Percentiles rank a stretch among this genome's conserved stretches.
These are phyloP conservation scores for Hylaeus anthracinus DNA, from an alignment of 1,140 invertebrate species.

Conservation along the genomic window DNA sequence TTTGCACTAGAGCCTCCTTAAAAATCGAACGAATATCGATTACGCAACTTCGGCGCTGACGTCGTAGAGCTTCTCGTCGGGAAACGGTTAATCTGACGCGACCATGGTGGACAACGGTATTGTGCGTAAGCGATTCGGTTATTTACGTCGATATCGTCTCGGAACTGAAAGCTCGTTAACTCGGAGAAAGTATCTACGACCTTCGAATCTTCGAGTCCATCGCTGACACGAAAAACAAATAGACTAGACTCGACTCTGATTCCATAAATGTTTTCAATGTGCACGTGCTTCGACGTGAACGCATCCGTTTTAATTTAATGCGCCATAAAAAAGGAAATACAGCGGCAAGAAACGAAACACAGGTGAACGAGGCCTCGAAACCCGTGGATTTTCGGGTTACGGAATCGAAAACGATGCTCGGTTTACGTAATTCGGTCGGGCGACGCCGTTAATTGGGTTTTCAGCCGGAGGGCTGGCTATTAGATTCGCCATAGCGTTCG, in stretches of 20 bases:
- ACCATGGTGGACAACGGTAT: conserved; percentile 49
- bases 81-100: conserved; percentile 36
- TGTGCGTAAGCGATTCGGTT: conserved; percentile 27
- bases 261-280: too few species aligned
- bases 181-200: too few species aligned
- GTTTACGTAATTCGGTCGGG: conserved; percentile 44
- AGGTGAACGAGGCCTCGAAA: background rate
- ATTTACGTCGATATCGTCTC: background rate
- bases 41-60: conserved; percentile 24
- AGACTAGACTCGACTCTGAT: too few species aligned
- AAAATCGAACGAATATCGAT: background rate
- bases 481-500: background rate
- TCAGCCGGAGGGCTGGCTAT: conserved; percentile 30
- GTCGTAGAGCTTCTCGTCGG: conserved; percentile 30
- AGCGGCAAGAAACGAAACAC: background rate
- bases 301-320: too few species aligned
- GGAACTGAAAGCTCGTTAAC: too few species aligned
- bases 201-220: too few species aligned
- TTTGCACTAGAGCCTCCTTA: too few species aligned
- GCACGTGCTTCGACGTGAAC: too few species aligned
- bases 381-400: background rate
- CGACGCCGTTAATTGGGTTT: conserved; percentile 41
- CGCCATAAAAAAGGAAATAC: background rate
- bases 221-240: too few species aligned
- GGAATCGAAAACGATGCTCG: conserved; percentile 13